These are phyloP conservation scores for Alligator sinensis DNA, from an alignment of 2,113 vertebrate species.

Conservation along the genomic window DNA sequence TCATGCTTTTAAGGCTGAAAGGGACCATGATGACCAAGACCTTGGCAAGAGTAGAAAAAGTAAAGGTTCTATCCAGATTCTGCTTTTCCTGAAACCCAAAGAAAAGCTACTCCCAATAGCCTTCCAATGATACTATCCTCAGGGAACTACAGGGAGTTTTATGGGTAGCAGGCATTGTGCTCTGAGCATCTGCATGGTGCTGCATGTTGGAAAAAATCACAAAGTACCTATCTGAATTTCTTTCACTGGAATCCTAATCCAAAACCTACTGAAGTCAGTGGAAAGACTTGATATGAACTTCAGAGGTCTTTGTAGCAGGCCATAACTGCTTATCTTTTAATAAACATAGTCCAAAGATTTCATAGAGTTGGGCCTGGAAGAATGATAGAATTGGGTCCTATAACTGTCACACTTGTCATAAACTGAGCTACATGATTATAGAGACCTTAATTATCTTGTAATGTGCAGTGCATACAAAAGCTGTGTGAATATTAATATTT, in stretches of 20 bases:
- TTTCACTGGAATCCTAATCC: neutral
- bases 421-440: slow-evolving; percentile 57
- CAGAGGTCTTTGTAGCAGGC: slow-evolving; percentile 2
- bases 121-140: neutral
- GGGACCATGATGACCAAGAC: neutral
- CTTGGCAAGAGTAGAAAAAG: neutral
- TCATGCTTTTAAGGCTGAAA: neutral
- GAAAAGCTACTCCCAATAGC: neutral
- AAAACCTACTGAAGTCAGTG: slow-evolving; percentile 43
- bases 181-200: neutral
- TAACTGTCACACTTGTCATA: slow-evolving; percentile 62
- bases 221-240: neutral
- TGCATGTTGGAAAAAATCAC: neutral
- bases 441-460: slow-evolving; percentile 51
- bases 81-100: neutral
- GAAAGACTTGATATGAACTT: slow-evolving; percentile 8
- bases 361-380: slow-evolving; percentile 39
- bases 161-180: neutral
- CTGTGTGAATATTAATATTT: slow-evolving; percentile 71
- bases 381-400: slow-evolving; percentile 48
- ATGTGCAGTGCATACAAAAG: slow-evolving; percentile 49
- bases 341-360: slow-evolving; percentile 51
- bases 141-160: too few relatives aligned
- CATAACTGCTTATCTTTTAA: slow-evolving; percentile 43
- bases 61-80: neutral